Base-by-base conservation (phyloP, 2,113 vertebrate genomes). In the Tricholaema leucomelas region DNA sequence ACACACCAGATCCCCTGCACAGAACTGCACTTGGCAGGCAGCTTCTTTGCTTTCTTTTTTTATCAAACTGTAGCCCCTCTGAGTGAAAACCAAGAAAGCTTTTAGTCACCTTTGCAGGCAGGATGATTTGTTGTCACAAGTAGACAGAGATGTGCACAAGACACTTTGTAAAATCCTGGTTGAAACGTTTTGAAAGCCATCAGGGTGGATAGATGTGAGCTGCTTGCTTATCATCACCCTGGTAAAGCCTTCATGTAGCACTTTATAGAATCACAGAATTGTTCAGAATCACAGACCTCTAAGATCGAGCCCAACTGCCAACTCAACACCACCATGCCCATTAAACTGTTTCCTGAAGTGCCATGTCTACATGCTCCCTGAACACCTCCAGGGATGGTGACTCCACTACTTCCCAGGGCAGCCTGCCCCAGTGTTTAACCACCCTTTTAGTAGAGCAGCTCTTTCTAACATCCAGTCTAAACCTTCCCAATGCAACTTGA, bases 141-240 rank as follows among this genome's bases (percentile, higher is more conserved):
- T 5, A 61, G 55, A 35, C 12, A 65, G 63, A 84, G 65, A 84
- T 20, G 54, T 38, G 12, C 48, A 35, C 18, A 40, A 40, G 44
- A 44, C 3, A 6, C 21, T 56, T 27, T 5, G 9, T 11, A 65
- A 78, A 92, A 35, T 25, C 30, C 18, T 0, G 0, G 31, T 75
- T 72, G 31, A 9, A 15, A 88, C 17, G 16, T 69, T 54, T 28
- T 2, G 0, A 67, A 84, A 88, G 46, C 8, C 13, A 10, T 5
- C 0, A 1, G 35, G 61, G 35, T 71, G 31, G 17, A 55, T 6
- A 8, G 5, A 55, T 9, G 18, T 5, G 0, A 23, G 15, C 15
- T 74, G 46, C 31, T 30, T 60, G 33, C 7, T 23, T 86, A 52
- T n/a, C 31, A 59, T 2, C 52, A n/a, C 9, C 14, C 30, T 36